These are phyloP conservation scores for Heteronetta atricapilla DNA, from an alignment of 2,113 vertebrate genomes.

Conservation along the genomic window DNA sequence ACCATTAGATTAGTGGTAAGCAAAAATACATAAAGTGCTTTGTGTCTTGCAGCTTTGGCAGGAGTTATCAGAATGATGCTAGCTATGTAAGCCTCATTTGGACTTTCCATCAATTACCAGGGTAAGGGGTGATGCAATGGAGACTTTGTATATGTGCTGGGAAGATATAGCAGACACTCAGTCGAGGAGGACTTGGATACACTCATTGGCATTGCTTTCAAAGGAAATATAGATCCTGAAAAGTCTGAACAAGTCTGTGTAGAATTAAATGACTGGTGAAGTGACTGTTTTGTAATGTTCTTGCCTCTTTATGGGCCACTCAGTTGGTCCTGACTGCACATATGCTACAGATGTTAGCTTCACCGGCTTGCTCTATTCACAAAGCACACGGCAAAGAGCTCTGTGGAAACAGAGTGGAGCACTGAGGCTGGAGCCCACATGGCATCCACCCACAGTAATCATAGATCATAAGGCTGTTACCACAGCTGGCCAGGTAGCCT, in stretches of 20 bases:
- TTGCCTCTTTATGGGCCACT: not conserved
- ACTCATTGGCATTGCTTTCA: not conserved
- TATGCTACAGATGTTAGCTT: not conserved
- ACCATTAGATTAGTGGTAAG: not conserved
- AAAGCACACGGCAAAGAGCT: not conserved
- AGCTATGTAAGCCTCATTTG: not conserved
- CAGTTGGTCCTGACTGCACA: not conserved
- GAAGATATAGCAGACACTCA: not conserved
- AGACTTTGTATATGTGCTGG: not conserved
- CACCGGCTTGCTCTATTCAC: not conserved
- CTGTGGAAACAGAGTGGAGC: not conserved
- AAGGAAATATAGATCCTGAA: not conserved
- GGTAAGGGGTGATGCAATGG: not conserved
- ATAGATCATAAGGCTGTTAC: not conserved
- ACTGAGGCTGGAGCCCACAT: not conserved
- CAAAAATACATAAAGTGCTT: not conserved
- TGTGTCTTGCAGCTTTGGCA: not conserved
- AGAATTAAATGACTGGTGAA: not conserved
- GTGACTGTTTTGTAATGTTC: not conserved
- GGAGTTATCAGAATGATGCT: not conserved
- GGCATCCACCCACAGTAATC: not conserved
- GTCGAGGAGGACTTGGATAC: not conserved
- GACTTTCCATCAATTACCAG: not conserved
- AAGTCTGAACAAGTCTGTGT: not conserved
- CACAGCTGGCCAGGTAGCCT: not conserved